Conservation (phyloP, 2,113 vertebrate species). For the Phrynosoma platyrhinos region DNA sequence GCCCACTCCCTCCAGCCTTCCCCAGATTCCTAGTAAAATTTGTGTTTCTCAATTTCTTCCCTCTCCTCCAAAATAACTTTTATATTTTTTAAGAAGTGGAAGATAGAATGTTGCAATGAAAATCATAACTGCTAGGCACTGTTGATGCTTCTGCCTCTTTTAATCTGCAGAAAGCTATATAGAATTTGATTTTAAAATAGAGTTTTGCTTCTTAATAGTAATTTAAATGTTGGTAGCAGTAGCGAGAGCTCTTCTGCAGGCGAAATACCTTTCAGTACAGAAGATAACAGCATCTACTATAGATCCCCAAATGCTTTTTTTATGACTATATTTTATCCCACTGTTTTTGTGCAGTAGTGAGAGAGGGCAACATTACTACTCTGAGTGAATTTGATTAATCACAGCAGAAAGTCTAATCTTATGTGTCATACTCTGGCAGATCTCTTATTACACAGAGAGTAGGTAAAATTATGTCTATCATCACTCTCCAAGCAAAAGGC, state of each 20-base stretch:
- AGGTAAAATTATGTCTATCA: background rate
- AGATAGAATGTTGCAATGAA: background rate
- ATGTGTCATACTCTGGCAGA: conserved; percentile 1
- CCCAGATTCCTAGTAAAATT: background rate
- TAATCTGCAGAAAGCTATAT: background rate
- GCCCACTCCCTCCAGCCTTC: background rate
- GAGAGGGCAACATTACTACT: background rate
- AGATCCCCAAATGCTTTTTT: conserved; percentile 4
- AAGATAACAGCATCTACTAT: background rate
- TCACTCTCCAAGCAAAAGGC: background rate
- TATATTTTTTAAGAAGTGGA: background rate
- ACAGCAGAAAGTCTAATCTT: conserved; percentile 13
- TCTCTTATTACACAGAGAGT: background rate
- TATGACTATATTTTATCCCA: background rate
- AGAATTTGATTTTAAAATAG: background rate
- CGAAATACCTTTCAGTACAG: background rate
- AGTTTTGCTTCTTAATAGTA: background rate
- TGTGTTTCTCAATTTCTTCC: background rate
- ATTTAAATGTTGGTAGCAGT: conserved; percentile 5
- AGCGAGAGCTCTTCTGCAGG: background rate
- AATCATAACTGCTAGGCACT: background rate
- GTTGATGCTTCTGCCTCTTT: background rate
- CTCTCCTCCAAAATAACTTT: background rate
- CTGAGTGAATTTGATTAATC: conserved; percentile 13
- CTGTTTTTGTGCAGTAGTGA: background rate